Conservation (phyloP, 2,797 vertebrate species). For the Harpagifer antarcticus region DNA sequence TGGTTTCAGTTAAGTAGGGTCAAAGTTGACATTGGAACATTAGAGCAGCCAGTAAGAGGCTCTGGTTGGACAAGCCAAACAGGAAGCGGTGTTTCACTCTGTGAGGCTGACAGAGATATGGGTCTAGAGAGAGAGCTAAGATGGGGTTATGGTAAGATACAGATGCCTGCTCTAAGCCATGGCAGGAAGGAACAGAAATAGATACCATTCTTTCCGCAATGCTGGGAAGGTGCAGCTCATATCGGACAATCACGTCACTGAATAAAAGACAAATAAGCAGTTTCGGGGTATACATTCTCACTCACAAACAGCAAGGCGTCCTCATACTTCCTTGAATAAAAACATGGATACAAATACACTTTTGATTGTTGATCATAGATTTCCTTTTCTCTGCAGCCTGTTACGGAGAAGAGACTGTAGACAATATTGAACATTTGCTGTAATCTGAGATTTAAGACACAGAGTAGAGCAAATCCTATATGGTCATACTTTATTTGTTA, state of each 20-base stretch:
- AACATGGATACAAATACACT: slow-evolving; percentile 28
- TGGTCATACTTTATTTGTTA: slow-evolving; percentile 31
- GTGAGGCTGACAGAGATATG: slow-evolving; percentile 73
- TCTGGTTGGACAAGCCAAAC: slow-evolving; percentile 74
- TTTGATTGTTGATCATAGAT: slow-evolving; percentile 37
- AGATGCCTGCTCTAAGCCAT: slow-evolving; percentile 60
- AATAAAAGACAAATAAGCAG: slow-evolving; percentile 61
- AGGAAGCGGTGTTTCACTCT: slow-evolving; percentile 73
- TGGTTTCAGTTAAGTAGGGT: slow-evolving; percentile 71
- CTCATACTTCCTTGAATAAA: slow-evolving; percentile 30
- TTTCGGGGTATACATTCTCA: slow-evolving; percentile 12
- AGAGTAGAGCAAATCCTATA: slow-evolving; percentile 16
- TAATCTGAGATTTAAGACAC: slow-evolving; percentile 43
- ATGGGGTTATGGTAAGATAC: slow-evolving; percentile 73
- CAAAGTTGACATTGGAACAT: slow-evolving; percentile 65
- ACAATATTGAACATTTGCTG: slow-evolving; percentile 54
- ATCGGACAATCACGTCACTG: slow-evolving; percentile 63
- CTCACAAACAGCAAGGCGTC: slow-evolving; percentile 23
- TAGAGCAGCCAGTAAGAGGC: slow-evolving; percentile 53
- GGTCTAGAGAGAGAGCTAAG: slow-evolving; percentile 63
- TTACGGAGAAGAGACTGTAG: slow-evolving; percentile 55
- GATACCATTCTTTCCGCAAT: slow-evolving; percentile 71
- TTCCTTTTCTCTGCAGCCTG: slow-evolving; percentile 38
- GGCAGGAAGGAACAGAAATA: slow-evolving; percentile 81
- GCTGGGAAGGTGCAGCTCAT: slow-evolving; percentile 75